Evolutionary conservation across 2,888 invertebrate genomes (phyloP).

Genomic region (Rosalia funebris): DNA sequence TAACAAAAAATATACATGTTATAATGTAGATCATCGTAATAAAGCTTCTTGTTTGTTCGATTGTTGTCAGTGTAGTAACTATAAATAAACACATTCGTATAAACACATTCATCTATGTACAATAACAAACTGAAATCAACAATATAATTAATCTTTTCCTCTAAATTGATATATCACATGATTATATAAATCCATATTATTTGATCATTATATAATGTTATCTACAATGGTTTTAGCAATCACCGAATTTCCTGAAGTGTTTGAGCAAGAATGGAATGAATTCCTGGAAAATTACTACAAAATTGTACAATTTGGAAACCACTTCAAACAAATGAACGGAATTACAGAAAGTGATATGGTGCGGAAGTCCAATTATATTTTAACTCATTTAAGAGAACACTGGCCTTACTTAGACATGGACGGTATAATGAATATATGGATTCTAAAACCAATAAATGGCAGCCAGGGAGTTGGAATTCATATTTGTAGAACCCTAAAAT

Average conservation of each 20-base stretch:
- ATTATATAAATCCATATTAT: too few species aligned
- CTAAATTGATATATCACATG: too few species aligned
- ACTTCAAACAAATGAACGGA: constrained; percentile 63
- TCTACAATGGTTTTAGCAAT: too few species aligned
- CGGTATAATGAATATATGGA: constrained; percentile 88
- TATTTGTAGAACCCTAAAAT: constrained; percentile 78
- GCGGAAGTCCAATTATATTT: constrained; percentile 67
- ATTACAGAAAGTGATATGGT: constrained; percentile 53
- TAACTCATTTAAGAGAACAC: constrained; percentile 69
- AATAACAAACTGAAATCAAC: too few species aligned
- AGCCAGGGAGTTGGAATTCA: constrained; percentile 86
- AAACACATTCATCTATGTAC: too few species aligned
- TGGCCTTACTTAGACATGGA: constrained; percentile 77
- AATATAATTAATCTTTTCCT: too few species aligned
- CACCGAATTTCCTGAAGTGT: constrained; percentile 54
- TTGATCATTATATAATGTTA: too few species aligned
- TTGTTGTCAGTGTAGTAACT: too few species aligned
- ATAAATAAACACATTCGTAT: too few species aligned
- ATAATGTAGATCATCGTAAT: too few species aligned
- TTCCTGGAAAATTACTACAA: constrained; percentile 75
- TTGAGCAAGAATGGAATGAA: constrained; percentile 73
- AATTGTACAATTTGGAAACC: constrained; percentile 69
- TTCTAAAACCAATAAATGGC: constrained; percentile 85
- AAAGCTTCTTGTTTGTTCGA: too few species aligned
- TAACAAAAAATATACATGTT: too few species aligned